phyloP scores from a whole-genome alignment of 2,888 invertebrate species.

The Chrysotoxum bicinctum region DNA sequence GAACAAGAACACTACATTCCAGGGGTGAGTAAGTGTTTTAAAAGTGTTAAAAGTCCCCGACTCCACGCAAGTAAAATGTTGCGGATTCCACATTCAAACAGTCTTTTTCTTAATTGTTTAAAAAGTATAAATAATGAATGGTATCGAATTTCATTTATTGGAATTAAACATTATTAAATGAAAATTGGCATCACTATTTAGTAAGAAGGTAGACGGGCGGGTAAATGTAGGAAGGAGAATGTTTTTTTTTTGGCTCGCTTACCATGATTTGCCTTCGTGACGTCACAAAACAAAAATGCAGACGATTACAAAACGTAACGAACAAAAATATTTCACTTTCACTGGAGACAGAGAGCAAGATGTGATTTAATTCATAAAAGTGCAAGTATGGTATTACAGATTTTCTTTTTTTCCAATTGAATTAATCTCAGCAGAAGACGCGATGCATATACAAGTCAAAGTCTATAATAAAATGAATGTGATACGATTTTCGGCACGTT shows the following conservation, averaged over 20 bases:
- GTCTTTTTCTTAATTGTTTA: background rate
- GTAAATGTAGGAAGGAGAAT: conserved; percentile 17
- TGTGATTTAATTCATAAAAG: conserved; percentile 28
- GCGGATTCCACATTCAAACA: no score
- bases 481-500: conserved; percentile 5
- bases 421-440: background rate
- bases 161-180: background rate
- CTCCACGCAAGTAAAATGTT: no score
- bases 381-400: background rate
- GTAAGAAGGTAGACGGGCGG: background rate
- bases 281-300: conserved; percentile 70
- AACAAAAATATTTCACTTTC: conserved; percentile 49
- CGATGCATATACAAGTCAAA: background rate
- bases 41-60: no score
- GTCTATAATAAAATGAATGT: conserved; percentile 21
- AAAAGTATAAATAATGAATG: no score
- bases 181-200: conserved; percentile 51
- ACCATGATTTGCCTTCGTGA: conserved; percentile 57
- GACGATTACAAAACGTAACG: conserved; percentile 49
- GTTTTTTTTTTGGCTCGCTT: conserved; percentile 54
- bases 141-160: background rate
- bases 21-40: no score
- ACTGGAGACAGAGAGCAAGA: conserved; percentile 16
- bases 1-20: no score
- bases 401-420: background rate